Evolutionary conservation across 1,140 invertebrate genomes (phyloP), one percentile per base, ranked within the genome.

Genomic region (Watersipora subatra): DNA sequence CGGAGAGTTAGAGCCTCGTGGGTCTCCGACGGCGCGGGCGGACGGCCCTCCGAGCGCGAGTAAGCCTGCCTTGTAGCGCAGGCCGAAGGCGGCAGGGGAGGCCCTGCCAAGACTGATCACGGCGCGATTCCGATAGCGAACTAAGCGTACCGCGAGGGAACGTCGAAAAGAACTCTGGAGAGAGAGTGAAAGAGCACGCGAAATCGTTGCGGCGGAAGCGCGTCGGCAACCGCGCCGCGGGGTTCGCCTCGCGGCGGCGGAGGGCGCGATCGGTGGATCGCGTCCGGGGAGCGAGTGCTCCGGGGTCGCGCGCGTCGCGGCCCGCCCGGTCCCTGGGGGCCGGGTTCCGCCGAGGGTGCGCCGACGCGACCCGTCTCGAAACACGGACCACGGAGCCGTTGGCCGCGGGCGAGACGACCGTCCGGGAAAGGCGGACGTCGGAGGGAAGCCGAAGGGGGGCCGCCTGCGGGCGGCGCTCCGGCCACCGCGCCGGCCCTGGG

Each of bases 371-470:
- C 88, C 88, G 88, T 91, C 89, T 91, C 89, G 88, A 90, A 91
- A 90, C 88, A 90, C 88, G 87, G 88, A 90, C 88, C 88, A 90
- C 89, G 88, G 87, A 89, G 88, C 90, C 85, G 87, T n/a, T 88
- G 84, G 86, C 85, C 86, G 84, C 87, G 80, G 83, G 88, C 88
- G 83, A 90, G 88, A 88, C 84, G 84, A 84, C 84, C 85, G 83
- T 85, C 82, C 69, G 72, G 76, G 73, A 69, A 86, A 86, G 83
- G 84, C 83, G 78, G 83, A 83, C 83, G 83, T 85, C 85, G 82
- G 66, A 87, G 84, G 83, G 84, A 87, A 87, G 85, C 82, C 84
- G 78, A 75, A 61, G 22, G 29, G 63, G 63, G 57, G 64, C 24
- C 27, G 27, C 28, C 28, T 29, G 20, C 75, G 75, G 71, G 71